Evolutionary conservation across 2,113 vertebrate genomes (phyloP).

Genomic region (Gallinago media): DNA sequence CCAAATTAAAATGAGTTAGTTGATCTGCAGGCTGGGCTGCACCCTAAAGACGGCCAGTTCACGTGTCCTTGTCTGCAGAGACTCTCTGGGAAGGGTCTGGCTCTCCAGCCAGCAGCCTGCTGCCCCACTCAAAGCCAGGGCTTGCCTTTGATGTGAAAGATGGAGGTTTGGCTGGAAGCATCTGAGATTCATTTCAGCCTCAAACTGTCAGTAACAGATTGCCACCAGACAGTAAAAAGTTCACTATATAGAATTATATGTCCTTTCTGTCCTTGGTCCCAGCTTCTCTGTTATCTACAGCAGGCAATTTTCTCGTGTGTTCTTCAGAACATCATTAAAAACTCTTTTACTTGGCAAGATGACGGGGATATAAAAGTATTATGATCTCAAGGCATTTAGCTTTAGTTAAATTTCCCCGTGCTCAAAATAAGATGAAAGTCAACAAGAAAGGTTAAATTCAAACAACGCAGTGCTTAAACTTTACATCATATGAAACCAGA

Average conservation of each 20-base stretch:
- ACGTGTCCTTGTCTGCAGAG: neutral
- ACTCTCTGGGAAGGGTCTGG: constrained; percentile 36
- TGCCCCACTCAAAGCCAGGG: constrained; percentile 45
- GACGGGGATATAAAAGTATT: constrained; percentile 41
- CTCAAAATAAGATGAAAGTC: constrained; percentile 49
- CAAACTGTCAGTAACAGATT: constrained; percentile 55
- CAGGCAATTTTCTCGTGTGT: constrained; percentile 36
- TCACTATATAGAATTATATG: constrained; percentile 55
- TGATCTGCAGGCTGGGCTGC: constrained; percentile 24
- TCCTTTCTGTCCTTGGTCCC: constrained; percentile 69
- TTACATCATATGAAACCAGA: neutral
- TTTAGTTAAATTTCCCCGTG: constrained; percentile 4
- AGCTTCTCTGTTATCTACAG: constrained; percentile 22
- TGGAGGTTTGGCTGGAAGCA: constrained; percentile 13
- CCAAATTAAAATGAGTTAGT: neutral
- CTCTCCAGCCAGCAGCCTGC: constrained; percentile 39
- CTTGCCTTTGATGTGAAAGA: constrained; percentile 56
- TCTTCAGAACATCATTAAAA: constrained; percentile 60
- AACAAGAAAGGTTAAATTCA: constrained; percentile 51
- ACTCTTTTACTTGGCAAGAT: constrained; percentile 7
- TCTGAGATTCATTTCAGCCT: constrained; percentile 49
- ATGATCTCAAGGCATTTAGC: constrained; percentile 17
- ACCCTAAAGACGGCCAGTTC: neutral
- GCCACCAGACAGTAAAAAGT: constrained; percentile 39
- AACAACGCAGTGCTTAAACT: neutral